Evolutionary conservation across 2,888 invertebrate species (phyloP), one percentile per base, ranked within the genome.

Genomic region (Aleiodes alternator): DNA sequence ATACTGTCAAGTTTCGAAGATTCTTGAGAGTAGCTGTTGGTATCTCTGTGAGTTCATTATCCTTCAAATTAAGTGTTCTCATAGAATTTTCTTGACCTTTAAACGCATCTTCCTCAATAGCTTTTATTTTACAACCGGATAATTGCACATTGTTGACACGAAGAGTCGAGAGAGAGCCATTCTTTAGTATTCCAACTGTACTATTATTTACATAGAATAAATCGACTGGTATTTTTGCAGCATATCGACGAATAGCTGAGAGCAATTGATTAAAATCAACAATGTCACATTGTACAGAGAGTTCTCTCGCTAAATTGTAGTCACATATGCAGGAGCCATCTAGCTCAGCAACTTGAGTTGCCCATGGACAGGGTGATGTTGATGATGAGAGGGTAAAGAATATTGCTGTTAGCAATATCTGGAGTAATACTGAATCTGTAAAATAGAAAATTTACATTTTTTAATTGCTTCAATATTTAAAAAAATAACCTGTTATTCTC

Each of bases 221-320:
- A 89, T 97, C 97, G 81, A 97, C 91, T 69, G 94, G 92, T 16
- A 77, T 80, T 72, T 93, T 93, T 81, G 92, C 91, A 29, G 94
- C 92, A 90, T 94, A 93, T 82, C 93, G 92, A 86, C 95, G 93
- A 88, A 96, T 91, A 38, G 96, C 94, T 74, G 92, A 90, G 82
- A 97, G 88, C n/a, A 97, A 91, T 80, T 93, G 92, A 61, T 92
- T 90, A 88, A 96, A 96, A 85, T 96, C 94, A 76, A 96, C 96
- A 92, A 96, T 95, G 90, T 96, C 96, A 90, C 97, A 97, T 90
- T 97, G 97, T 80, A 97, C 95, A 48, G 96, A 96, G 12, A 97
- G 91, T 88, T 96, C 96, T 82, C 94, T 93, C 57, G 95, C 96
- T 78, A 96, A 91, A 88, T 96, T 97, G 89, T 95, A 94, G 78